Evolutionary conservation across 2,113 vertebrate genomes (phyloP).

Genomic region (Bombycilla garrulus): DNA sequence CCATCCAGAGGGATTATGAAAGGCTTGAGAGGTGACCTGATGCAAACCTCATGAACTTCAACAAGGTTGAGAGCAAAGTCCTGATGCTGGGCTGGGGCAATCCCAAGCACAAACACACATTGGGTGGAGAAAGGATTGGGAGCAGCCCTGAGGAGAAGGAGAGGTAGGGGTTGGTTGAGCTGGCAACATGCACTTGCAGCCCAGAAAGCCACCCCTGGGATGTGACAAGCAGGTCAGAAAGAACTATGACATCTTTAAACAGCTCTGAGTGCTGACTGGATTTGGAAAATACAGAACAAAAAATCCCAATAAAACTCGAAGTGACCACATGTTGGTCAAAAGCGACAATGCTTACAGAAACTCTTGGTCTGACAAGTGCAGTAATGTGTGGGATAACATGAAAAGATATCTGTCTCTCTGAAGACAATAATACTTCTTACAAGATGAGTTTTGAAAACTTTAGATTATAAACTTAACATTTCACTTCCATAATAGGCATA

Average conservation of each 20-base stretch:
- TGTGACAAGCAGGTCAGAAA: background rate
- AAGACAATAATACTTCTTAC: background rate
- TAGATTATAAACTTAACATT: background rate
- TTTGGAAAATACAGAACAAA: background rate
- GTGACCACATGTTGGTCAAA: background rate
- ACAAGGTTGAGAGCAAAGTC: background rate
- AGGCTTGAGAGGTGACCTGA: background rate
- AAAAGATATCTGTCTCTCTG: background rate
- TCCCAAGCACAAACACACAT: rapidly evolving
- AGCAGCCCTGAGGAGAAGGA: background rate
- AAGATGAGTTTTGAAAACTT: background rate
- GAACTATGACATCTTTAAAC: background rate
- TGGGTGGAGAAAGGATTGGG: background rate
- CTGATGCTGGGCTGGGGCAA: background rate
- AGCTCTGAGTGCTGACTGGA: rapidly evolving
- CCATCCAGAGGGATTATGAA: background rate
- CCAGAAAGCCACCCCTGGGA: background rate
- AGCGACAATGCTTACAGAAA: background rate
- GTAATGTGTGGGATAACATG: background rate
- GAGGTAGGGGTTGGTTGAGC: background rate
- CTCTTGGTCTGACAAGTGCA: background rate
- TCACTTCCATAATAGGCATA: background rate
- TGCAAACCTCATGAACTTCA: background rate
- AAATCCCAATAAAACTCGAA: background rate
- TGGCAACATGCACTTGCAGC: background rate